Evolutionary conservation across 2,797 vertebrate species (phyloP).

Genomic region (Tokudaia muenninki): DNA sequence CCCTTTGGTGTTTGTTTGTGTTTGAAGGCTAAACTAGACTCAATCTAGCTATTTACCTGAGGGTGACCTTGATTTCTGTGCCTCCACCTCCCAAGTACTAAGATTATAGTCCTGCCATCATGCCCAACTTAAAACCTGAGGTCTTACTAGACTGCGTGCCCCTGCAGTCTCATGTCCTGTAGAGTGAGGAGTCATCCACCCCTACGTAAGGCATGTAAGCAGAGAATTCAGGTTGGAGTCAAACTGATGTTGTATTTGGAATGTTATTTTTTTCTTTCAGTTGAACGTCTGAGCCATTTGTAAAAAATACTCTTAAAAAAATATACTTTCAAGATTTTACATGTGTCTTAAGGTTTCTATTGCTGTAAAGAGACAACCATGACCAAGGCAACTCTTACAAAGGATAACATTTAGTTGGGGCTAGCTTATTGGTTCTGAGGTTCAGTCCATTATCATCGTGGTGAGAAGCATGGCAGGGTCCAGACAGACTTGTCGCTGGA

Average conservation of each 20-base stretch:
- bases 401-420: no score
- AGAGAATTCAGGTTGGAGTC: constrained; percentile 1
- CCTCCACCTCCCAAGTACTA: not conserved
- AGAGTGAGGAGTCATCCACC: not conserved
- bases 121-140: not conserved
- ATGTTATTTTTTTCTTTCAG: not conserved
- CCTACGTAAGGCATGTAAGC: not conserved
- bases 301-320: not conserved
- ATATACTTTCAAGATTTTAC: not conserved
- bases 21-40: not conserved
- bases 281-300: not conserved
- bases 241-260: not conserved
- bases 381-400: no score
- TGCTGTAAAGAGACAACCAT: no score
- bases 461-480: not conserved
- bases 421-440: not conserved
- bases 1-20: not conserved
- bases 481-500: not conserved
- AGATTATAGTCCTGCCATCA: not conserved
- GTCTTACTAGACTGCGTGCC: not conserved
- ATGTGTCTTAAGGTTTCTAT: no score
- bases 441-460: not conserved
- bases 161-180: not conserved
- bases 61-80: not conserved
- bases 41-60: not conserved